Conservation (phyloP, 2,113 vertebrate genomes). For the Eurystomus gularis region DNA sequence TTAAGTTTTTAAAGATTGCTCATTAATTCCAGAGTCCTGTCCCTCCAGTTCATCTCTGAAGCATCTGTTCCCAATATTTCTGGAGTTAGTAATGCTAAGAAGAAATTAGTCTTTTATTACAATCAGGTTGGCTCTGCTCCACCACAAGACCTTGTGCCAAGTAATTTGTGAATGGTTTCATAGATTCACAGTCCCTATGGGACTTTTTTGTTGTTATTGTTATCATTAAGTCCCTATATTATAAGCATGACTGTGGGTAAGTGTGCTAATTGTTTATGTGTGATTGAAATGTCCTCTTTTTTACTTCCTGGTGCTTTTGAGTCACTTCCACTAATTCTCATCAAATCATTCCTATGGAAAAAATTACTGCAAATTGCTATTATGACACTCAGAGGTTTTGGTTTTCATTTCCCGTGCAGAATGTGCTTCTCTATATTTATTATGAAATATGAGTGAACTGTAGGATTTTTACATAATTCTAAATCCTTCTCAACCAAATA, state of each 20-base stretch:
- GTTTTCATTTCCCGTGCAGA: not conserved
- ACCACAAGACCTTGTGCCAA: constrained; percentile 29
- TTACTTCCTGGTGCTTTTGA: not conserved
- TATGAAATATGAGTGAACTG: not conserved
- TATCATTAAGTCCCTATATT: not conserved
- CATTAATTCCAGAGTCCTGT: not conserved
- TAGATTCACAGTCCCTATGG: not conserved
- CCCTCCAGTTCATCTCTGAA: not conserved
- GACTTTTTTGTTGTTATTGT: not conserved
- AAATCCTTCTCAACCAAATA: not conserved
- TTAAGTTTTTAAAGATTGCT: not conserved
- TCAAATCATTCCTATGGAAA: not conserved
- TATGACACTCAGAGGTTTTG: not conserved
- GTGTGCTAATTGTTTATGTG: not conserved
- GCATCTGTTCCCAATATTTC: constrained; percentile 22
- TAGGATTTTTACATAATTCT: not conserved
- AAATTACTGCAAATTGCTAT: not conserved
- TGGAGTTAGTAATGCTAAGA: not conserved
- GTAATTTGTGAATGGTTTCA: constrained; percentile 13
- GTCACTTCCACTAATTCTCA: not conserved
- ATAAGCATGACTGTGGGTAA: not conserved
- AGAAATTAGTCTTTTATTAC: constrained; percentile 33
- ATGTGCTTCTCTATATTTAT: not conserved
- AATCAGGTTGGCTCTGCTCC: constrained; percentile 11
- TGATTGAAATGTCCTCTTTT: not conserved